Conservation (phyloP, 2,888 invertebrate genomes). For the Terebella lapidaria region DNA sequence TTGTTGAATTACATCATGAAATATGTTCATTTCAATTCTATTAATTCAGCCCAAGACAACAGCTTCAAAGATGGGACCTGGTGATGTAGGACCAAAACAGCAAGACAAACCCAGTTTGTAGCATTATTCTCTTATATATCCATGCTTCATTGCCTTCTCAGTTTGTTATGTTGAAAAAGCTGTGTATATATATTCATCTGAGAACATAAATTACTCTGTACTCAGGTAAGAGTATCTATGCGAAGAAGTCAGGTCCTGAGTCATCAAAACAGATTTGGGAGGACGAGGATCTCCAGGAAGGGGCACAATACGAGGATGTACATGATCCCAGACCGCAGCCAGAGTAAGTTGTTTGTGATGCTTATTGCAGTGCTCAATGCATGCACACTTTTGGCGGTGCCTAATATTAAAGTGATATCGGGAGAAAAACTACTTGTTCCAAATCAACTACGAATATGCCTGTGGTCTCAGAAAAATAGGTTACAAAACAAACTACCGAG, state of each 20-base stretch:
- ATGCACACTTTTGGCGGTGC: no score
- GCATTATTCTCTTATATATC: no score
- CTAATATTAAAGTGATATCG: no score
- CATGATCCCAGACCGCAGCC: constrained; percentile 51
- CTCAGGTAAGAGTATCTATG: constrained; percentile 1
- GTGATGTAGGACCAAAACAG: constrained; percentile 12
- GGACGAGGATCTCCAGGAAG: constrained; percentile 44
- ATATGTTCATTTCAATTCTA: not conserved
- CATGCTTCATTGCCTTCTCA: no score
- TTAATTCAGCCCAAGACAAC: not conserved
- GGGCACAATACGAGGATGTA: constrained; percentile 45
- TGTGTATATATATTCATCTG: no score
- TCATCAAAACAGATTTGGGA: constrained; percentile 49
- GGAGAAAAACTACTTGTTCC: no score
- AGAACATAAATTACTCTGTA: no score
- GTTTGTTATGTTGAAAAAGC: no score
- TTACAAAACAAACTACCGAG: no score
- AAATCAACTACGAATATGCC: no score
- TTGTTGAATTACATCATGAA: no score
- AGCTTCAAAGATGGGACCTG: constrained; percentile 5
- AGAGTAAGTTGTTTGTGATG: constrained; percentile 28
- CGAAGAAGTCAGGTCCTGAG: not conserved
- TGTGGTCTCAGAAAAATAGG: no score
- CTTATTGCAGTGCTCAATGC: not conserved
- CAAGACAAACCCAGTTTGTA: not conserved